A percentile compares a stretch with the other conserved stretches of the same genome.
Conservation (phyloP, 2,888 invertebrate genomes). For the Drosophila dives region DNA sequence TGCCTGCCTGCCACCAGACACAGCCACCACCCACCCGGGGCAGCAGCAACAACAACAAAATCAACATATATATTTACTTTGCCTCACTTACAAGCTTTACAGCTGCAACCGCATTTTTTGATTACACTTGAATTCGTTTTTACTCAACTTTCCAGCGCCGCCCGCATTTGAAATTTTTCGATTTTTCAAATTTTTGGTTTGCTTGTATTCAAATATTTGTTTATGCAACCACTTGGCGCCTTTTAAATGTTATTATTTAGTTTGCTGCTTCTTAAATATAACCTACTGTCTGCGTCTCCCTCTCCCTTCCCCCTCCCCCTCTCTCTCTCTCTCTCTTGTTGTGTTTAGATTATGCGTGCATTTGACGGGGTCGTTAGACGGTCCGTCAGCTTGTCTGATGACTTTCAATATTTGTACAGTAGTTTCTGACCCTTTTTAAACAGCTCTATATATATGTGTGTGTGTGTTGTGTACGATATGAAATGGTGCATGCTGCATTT, state of each 20-base stretch:
- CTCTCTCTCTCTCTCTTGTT: conserved; percentile 20
- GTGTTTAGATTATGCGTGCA: conserved; percentile 53
- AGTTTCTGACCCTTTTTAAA: conserved; percentile 79
- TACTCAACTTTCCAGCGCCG: conserved; percentile 24
- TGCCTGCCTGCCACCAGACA: conserved; percentile 1
- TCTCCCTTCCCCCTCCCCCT: neutral
- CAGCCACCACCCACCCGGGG: conserved; percentile 50
- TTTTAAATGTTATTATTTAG: conserved; percentile 82
- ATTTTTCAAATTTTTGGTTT: conserved; percentile 28
- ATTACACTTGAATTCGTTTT: conserved; percentile 62
- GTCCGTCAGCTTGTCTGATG: conserved; percentile 55
- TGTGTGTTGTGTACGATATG: conserved; percentile 43
- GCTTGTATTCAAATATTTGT: conserved; percentile 78
- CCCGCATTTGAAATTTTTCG: conserved; percentile 20
- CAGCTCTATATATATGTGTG: conserved; percentile 66
- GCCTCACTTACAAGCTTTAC: conserved; percentile 25
- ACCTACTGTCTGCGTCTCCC: conserved; percentile 4
- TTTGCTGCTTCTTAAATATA: conserved; percentile 55
- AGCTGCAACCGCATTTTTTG: conserved; percentile 56
- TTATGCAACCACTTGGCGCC: conserved; percentile 84
- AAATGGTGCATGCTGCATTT: conserved; percentile 53
- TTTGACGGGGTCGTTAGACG: conserved; percentile 60
- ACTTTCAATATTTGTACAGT: conserved; percentile 76
- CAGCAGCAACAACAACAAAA: conserved; percentile 4
- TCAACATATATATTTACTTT: conserved; percentile 53